Evolutionary conservation across 2,797 vertebrate species (phyloP), one percentile per base, ranked within the genome.

Genomic region (Sarcoramphus papa): DNA sequence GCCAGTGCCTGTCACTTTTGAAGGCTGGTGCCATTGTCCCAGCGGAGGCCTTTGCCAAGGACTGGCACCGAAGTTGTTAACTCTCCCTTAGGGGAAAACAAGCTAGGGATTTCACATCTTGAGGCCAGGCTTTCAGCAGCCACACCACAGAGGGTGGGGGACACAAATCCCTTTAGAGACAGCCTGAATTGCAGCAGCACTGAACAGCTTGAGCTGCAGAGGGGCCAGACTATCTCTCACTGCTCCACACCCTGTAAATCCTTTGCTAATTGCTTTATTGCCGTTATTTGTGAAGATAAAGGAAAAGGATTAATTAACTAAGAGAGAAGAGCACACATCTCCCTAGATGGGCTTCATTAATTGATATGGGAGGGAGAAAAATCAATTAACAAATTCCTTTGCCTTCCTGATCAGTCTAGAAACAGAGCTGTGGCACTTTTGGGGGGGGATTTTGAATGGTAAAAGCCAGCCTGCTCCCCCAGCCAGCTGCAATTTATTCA

Each of bases 251-350:
- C 92, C 94, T 95, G 85, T 90, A 96, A 97, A 97, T 96, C 95
- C 94, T 96, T 79, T 92, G 87, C 85, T 97, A 96, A 97, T 96
- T 95, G 92, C 89, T 97, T 97, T 96, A 97, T 92, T 92, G 95
- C 91, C 16, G 41, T 93, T 96, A 91, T 95, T 96, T 93, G 92
- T 73, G 91, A 84, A 96, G 95, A 96, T 96, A 96, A 97, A 93
- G 92, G 76, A 86, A 90, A 92, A 78, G 75, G 89, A 96, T 95
- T 96, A 92, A 96, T 95, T 92, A 93, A 92, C 78, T 83, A 91
- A 88, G 83, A 92, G 83, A 92, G 78, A 95, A 94, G 62, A 93
- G 68, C 79, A 50, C 74, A 57, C 76, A 90, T 93, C 67, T 93
- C 91, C 78, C 76, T 92, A 50, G 82, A 91, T 45, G 79, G 89